Evolutionary conservation across 2,113 vertebrate genomes (phyloP), one percentile per base, ranked within the genome.

Genomic region (Labeo rohita): DNA sequence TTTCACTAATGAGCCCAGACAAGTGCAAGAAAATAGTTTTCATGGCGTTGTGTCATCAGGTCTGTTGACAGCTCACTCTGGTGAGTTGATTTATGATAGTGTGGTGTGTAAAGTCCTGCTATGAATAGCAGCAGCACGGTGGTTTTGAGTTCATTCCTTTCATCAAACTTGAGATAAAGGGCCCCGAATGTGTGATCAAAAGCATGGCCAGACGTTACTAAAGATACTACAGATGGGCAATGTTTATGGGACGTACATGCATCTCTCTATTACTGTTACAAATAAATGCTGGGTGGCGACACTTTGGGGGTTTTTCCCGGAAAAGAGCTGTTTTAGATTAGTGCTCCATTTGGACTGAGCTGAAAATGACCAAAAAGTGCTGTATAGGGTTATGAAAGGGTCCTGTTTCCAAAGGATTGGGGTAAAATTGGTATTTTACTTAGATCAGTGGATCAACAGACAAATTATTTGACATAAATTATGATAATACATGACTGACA

Each of bases 11-110:
- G 75, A 79, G 34, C 66, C 21, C 52, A 56, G 63, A 54, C 54
- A 61, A 80, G 74, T 56, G 49, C 80, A 79, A 49, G 54, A 73
- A 85, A 87, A 87, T 80, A 83, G 61, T 66, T 87, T 18, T 78
- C 84, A 80, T 85, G 61, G 78, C 74, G 36, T 13, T 65, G 66
- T 86, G 87, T 88, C 84, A 84, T 86, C 87, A 80, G 63, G 49
- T 39, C 84, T 84, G 80, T 68, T 89, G 84, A 75, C 80, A 87
- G 61, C 77, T 61, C 75, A 52, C 49, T 80, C 85, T 54, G 36
- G 76, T 76, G 63, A 59, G 49, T 52, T 82, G 85, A 85, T 76
- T 87, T 83, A 83, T 72, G 77, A 39, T 15, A 12, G 47, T 13
- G 73, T n/a, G 45, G 21, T 75, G 72, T 75, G 72, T 82, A 61